Base-by-base conservation (phyloP, 1,140 invertebrate genomes). In the Linepithema humile region DNA sequence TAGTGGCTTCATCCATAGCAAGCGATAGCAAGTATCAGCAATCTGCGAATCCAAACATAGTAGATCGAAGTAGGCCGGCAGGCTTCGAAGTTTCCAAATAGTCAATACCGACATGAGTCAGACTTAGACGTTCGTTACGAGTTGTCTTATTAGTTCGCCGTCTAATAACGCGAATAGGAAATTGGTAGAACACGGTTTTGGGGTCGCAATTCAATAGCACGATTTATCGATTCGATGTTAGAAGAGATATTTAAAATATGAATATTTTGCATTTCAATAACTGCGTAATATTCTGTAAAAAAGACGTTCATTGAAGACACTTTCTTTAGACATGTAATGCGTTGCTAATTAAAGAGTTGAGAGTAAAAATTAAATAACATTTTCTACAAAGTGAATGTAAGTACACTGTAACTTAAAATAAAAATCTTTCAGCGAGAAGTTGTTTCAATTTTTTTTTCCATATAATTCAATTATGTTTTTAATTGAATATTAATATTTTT, bases 21-120 rank as follows among this genome's bases (percentile, higher is more conserved):
- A n/a, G 64, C 48, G 48, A 67, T 40, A 78, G 62, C 75, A 55
- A 69, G 48, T 80, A 80, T 69, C 64, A 69, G 75, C 64, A 69
- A 80, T 69, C 75, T 55, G 23, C 35, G 35, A 80, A 80, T 69
- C 35, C 75, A 69, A 69, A 43, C 26, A 80, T 17, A 48, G 17
- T 29, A 78, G 17, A 69, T 20, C 75, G 35, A 20, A 78, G 32
- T 67, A 53, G 48, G 45, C 45, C 32, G 62, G 26, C 48, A 70
- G 26, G n/a, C 64, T 55, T 57, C 26, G 12, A 70, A 80, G 75
- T 80, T 80, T 69, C 75, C 38, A 43, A 55, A 35, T 70, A 80
- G 35, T 80, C 48, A 32, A 78, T 53, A 55, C 23, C 62, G 35
- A 43, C 48, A 40, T 67, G 48, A 80, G 32, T 43, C 64, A 69